Conservation (phyloP, 2,113 vertebrate genomes). For the Vireo altiloquus region DNA sequence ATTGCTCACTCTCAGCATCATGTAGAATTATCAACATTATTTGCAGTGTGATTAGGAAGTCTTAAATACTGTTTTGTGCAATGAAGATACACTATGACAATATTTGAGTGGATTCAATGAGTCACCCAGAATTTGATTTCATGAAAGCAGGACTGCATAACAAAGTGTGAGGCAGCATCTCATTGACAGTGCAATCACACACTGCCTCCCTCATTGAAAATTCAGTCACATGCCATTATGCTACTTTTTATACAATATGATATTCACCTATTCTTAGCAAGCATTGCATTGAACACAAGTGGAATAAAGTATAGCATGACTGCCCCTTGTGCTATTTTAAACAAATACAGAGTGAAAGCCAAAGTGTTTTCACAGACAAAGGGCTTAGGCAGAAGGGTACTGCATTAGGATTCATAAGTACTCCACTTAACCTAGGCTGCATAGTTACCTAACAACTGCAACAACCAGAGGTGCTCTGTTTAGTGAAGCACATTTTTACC, state of each 20-base stretch:
- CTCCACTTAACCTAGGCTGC: background rate
- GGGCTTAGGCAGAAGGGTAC: background rate
- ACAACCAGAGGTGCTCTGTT: background rate
- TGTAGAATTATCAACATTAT: background rate
- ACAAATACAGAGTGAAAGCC: background rate
- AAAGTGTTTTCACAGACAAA: background rate
- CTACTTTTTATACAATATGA: conserved; percentile 34
- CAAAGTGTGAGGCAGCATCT: background rate
- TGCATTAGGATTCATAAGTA: background rate
- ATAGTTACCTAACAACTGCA: background rate
- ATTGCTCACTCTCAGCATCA: background rate
- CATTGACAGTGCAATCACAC: conserved; percentile 8
- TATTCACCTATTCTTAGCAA: conserved; percentile 40
- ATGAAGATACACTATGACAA: background rate
- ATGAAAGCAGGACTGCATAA: background rate
- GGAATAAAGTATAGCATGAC: background rate
- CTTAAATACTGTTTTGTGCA: conserved; percentile 33
- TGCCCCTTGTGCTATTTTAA: conserved; percentile 21
- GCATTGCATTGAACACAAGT: background rate
- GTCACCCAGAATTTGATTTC: background rate
- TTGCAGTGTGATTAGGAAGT: conserved; percentile 36
- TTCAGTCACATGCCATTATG: conserved; percentile 39
- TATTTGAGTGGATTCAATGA: background rate
- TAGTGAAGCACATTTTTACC: background rate
- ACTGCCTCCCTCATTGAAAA: conserved; percentile 14